Conservation (phyloP, 2,113 vertebrate species). For the Meriones unguiculatus region DNA sequence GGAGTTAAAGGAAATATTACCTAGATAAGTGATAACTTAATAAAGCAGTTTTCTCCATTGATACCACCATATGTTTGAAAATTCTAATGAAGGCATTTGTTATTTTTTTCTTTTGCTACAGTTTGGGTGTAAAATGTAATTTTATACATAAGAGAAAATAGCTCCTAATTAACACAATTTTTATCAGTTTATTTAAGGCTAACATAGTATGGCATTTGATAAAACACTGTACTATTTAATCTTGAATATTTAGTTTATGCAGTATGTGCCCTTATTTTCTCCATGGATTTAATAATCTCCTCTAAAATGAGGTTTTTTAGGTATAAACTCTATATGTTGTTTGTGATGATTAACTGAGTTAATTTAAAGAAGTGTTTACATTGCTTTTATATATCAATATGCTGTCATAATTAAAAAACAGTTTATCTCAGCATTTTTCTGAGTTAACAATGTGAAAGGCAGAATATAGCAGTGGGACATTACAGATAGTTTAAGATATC, state of each 20-base stretch:
- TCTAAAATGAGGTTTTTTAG: not conserved
- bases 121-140: not conserved
- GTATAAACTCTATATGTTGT: too few species aligned
- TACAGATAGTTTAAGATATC: not conserved
- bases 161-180: not conserved
- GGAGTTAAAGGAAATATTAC: not conserved
- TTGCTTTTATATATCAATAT: not conserved
- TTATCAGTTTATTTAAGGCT: not conserved
- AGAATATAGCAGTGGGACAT: not conserved
- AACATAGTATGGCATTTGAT: not conserved
- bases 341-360: not conserved
- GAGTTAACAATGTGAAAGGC: not conserved
- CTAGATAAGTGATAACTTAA: not conserved
- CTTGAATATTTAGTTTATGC: not conserved
- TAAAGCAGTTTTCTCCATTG: not conserved
- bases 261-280: not conserved
- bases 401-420: not conserved
- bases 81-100: not conserved
- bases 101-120: not conserved
- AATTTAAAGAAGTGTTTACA: not conserved
- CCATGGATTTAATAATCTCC: not conserved
- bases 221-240: not conserved
- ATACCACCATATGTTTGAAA: not conserved
- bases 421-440: not conserved
- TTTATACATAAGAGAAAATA: not conserved